phyloP scores from a whole-genome alignment of 2,888 invertebrate species.

The Cetonia aurata region DNA sequence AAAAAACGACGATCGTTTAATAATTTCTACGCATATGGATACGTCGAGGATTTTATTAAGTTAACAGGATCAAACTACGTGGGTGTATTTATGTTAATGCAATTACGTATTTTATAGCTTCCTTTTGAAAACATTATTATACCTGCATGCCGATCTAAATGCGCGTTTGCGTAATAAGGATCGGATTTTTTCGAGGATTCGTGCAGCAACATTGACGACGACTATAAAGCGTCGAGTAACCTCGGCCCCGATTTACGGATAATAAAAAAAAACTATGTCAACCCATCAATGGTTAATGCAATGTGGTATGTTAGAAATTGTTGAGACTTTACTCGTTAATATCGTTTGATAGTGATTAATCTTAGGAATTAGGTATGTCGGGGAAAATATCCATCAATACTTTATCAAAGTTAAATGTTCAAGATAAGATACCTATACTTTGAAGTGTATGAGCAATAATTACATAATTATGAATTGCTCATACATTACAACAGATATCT shows the following conservation, averaged over 20 bases:
- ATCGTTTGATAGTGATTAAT: not conserved
- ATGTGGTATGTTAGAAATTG: not conserved
- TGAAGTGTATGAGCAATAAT: too few relatives aligned
- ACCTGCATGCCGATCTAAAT: not conserved
- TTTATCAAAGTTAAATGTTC: too few relatives aligned
- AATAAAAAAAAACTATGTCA: slow-evolving; percentile 28
- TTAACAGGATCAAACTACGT: not conserved
- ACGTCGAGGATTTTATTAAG: not conserved
- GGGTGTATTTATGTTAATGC: not conserved
- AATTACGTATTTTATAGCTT: not conserved
- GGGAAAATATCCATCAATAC: not conserved
- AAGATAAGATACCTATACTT: too few relatives aligned
- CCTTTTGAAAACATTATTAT: not conserved
- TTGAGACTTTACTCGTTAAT: too few relatives aligned
- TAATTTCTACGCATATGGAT: too few relatives aligned
- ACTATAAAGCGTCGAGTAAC: slow-evolving; percentile 9
- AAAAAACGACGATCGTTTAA: too few relatives aligned
- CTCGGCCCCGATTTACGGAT: slow-evolving; percentile 20
- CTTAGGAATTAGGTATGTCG: too few relatives aligned
- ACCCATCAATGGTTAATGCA: not conserved
- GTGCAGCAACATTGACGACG: not conserved
- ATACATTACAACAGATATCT: too few relatives aligned
- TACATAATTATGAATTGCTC: too few relatives aligned
- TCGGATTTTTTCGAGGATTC: slow-evolving; percentile 14
- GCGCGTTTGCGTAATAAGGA: not conserved